Evolutionary conservation across 2,797 vertebrate genomes (phyloP).

Genomic region (Scolopax rusticola): DNA sequence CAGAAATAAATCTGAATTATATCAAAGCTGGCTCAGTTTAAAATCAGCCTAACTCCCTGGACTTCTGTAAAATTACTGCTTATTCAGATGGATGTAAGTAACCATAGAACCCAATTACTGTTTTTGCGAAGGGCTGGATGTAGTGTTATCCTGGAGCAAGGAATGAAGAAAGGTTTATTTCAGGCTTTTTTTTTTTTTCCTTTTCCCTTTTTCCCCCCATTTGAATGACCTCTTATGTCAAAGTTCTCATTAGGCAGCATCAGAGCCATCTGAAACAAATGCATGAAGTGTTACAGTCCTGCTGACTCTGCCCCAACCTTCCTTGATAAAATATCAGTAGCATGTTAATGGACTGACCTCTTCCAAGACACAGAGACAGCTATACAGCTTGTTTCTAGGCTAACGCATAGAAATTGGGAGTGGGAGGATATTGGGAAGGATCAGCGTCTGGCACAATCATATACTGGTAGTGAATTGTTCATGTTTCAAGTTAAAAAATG

Average conservation of each 20-base stretch:
- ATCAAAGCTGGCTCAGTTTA: neutral
- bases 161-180: neutral
- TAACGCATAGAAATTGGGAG: neutral
- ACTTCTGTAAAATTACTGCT: neutral
- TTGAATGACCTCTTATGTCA: neutral
- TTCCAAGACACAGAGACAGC: neutral
- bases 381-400: neutral
- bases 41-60: neutral
- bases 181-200: fast-evolving
- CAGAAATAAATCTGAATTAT: neutral
- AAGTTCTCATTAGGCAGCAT: neutral
- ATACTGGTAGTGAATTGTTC: neutral
- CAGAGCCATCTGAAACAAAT: neutral
- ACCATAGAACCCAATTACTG: neutral
- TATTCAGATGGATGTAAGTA: neutral
- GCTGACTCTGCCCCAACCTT: neutral
- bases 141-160: neutral
- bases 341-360: neutral
- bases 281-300: neutral
- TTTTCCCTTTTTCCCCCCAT: fast-evolving
- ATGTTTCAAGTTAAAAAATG: neutral
- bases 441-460: neutral
- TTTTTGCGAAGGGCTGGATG: neutral
- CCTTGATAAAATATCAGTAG: neutral
- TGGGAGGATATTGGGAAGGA: neutral